These are phyloP conservation scores for Dallia pectoralis DNA, from an alignment of 2,797 vertebrate genomes.

Conservation along the genomic window DNA sequence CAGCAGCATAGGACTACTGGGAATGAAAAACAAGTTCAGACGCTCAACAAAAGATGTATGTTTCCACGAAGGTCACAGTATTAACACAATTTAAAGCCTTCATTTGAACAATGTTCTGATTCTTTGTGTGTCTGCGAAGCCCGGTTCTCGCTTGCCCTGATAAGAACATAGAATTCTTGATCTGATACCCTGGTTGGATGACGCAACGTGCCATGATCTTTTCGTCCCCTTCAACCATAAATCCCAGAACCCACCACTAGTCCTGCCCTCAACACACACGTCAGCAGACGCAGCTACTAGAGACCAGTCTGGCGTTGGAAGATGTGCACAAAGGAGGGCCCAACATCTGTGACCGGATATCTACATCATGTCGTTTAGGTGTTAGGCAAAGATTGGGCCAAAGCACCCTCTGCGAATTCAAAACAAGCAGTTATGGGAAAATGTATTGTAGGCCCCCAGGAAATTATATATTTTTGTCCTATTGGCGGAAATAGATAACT, in stretches of 20 bases:
- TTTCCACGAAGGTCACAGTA: slow-evolving; percentile 41
- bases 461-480: too few relatives aligned
- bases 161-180: not conserved
- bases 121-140: slow-evolving; percentile 25
- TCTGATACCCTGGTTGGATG: not conserved
- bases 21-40: slow-evolving; percentile 25
- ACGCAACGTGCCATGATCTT: not conserved
- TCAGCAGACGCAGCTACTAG: not conserved
- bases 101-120: slow-evolving; percentile 38
- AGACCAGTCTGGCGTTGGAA: not conserved
- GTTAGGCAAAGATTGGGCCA: not conserved
- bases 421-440: too few relatives aligned
- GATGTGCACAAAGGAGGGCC: not conserved
- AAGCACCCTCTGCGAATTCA: not conserved
- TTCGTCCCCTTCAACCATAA: not conserved
- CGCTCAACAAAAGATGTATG: slow-evolving; percentile 35
- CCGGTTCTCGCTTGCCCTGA: slow-evolving; percentile 8
- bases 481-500: too few relatives aligned
- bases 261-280: not conserved
- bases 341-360: not conserved
- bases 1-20: slow-evolving; percentile 10
- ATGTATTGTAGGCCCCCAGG: too few relatives aligned
- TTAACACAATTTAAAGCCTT: slow-evolving; percentile 36
- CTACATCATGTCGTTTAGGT: not conserved
- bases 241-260: not conserved